Conservation (phyloP, 2,888 invertebrate genomes). For the Eupithecia insigniata region DNA sequence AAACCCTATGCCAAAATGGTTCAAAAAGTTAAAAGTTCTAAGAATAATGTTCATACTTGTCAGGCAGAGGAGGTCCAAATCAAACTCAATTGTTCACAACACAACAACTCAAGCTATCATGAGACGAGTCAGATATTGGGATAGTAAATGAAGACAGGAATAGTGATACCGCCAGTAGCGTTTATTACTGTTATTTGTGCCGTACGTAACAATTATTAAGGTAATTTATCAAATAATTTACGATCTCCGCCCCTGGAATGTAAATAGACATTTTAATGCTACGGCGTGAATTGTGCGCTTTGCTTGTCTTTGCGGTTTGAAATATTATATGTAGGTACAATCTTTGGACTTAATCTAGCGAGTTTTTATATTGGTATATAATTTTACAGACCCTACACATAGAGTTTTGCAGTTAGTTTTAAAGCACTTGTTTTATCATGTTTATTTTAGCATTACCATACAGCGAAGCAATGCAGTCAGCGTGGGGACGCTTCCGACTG, state of each 20-base stretch:
- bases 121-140: conserved; percentile 16
- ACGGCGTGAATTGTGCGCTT: background rate
- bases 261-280: conserved; percentile 40
- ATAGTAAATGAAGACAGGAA: conserved; percentile 36
- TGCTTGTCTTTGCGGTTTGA: background rate
- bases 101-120: conserved; percentile 15
- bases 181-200: conserved; percentile 46
- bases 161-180: conserved; percentile 27
- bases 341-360: background rate
- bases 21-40: too few relatives aligned
- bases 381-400: too few relatives aligned
- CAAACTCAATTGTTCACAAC: background rate
- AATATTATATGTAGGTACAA: background rate
- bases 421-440: too few relatives aligned
- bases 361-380: background rate
- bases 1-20: too few relatives aligned
- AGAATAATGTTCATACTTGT: background rate
- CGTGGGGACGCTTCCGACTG: too few relatives aligned
- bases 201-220: conserved; percentile 40
- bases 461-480: too few relatives aligned
- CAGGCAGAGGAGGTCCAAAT: background rate
- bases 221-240: conserved; percentile 48
- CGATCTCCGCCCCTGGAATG: conserved; percentile 39
- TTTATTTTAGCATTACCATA: too few relatives aligned
- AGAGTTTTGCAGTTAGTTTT: too few relatives aligned